A percentile compares a stretch with the other conserved stretches of the same genome.
phyloP scores from a whole-genome alignment of 2,113 vertebrate genomes.

The Andinoacara biseriatus region DNA sequence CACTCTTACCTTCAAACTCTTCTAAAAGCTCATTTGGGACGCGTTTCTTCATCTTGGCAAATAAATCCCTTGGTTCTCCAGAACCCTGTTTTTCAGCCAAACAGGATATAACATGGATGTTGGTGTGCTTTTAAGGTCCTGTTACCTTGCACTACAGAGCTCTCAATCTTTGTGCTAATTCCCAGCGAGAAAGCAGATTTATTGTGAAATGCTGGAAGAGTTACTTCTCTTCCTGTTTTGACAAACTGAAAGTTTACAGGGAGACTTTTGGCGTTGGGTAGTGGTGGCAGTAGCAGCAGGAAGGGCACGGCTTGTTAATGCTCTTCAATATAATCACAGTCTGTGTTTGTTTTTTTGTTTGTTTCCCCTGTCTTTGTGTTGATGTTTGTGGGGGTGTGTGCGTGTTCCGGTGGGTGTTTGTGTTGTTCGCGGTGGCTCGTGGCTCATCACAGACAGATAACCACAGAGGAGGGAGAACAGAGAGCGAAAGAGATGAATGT shows the following conservation, averaged over 20 bases:
- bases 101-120: neutral
- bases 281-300: slow-evolving; percentile 58
- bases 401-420: slow-evolving; percentile 49
- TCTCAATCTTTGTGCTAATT: too few relatives aligned
- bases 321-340: slow-evolving; percentile 55
- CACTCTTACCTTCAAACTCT: neutral
- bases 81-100: neutral
- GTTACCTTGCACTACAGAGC: too few relatives aligned
- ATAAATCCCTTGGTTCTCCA: neutral
- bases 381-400: slow-evolving; percentile 52
- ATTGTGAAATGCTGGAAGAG: neutral
- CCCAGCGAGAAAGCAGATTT: too few relatives aligned
- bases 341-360: slow-evolving; percentile 34
- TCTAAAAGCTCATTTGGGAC: neutral
- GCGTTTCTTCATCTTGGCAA: neutral
- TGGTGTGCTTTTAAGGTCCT: too few relatives aligned
- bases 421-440: slow-evolving; percentile 39
- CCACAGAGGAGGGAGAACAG: slow-evolving; percentile 80
- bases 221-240: neutral
- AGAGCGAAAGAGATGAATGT: slow-evolving; percentile 84
- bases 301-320: slow-evolving; percentile 64
- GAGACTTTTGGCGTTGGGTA: slow-evolving; percentile 33
- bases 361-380: slow-evolving; percentile 38
- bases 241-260: neutral
- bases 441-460: slow-evolving; percentile 79